Base-by-base conservation (phyloP, 2,113 vertebrate genomes). In the Festucalex cinctus region DNA sequence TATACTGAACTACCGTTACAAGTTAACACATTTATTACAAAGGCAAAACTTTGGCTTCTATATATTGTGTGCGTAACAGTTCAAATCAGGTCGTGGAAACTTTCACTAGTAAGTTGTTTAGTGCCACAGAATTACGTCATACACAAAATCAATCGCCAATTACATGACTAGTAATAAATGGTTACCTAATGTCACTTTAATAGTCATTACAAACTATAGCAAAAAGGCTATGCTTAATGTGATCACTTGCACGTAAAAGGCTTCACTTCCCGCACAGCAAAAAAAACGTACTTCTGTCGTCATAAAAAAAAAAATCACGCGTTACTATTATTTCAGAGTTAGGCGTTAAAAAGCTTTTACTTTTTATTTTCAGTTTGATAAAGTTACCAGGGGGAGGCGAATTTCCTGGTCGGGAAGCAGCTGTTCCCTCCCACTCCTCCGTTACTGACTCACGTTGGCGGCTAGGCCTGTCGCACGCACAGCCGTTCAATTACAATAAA, bases 351-450 rank as follows among this genome's bases (percentile, higher is more conserved):
- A 37, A 12, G 19, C 26, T 43, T 49, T 32, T 10, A 49, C 41
- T 32, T 48, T 65, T 0, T 19, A 39, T 20, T 60, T 60, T n/a
- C 35, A 1, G 35, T 60, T 36, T 1, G 17, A 22, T 57, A 10
- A 58, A 43, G 48, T 59, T 14, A 19, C 28, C 6, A 3, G 7
- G 13, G 2, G 14, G 14, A 36, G 26, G 53, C 24, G 65, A 63
- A 75, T 73, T 19, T 83, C 77, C 65, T 61, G n/a, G 75, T 86
- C 69, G 70, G 85, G 36, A 64, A 66, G 60, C 86, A 84, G 76
- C 82, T 86, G 86, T 87, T 83, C 82, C 89, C 84, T 82, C 89
- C 87, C 89, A 87, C 88, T 77, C n/a, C n/a, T n/a, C 62, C 51
- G 20, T 58, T 83, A 75, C 76, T 53, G 74, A 63, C 74, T 76